A percentile compares a stretch with the other conserved stretches of the same genome.
Conservation (phyloP, 1,140 invertebrate genomes). For the Macrostomum lignano region DNA sequence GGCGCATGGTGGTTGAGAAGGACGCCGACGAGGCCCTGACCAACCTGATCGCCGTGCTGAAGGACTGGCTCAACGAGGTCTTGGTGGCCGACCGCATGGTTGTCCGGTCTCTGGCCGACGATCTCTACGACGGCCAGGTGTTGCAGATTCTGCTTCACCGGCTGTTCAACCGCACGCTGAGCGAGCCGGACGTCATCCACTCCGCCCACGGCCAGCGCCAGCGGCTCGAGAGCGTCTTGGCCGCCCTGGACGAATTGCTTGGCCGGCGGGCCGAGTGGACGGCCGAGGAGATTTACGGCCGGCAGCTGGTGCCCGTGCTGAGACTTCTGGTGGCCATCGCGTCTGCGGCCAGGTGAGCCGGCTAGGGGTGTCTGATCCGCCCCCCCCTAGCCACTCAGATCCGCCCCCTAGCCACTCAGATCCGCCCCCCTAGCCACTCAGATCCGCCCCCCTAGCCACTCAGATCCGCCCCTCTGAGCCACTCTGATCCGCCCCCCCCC, state of each 20-base stretch:
- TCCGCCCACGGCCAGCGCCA: constrained; percentile 87
- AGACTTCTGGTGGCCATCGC: constrained; percentile 70
- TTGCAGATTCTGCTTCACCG: constrained; percentile 82
- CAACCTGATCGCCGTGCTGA: constrained; percentile 35
- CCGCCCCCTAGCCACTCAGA: too few species aligned
- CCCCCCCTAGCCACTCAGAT: too few species aligned
- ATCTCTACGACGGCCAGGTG: constrained; percentile 91
- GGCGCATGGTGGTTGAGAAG: too few species aligned
- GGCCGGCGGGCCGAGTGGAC: constrained; percentile 65
- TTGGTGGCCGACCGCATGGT: constrained; percentile 82
- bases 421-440: too few species aligned
- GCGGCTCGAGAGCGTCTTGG: too few species aligned
- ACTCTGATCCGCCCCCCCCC: too few species aligned
- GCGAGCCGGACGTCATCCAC: constrained; percentile 90
- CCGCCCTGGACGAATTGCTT: too few species aligned
- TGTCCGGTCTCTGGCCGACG: constrained; percentile 78
- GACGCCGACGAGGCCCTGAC: too few species aligned
- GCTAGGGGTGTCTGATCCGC: too few species aligned
- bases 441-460: too few species aligned
- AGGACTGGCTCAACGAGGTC: constrained; percentile 94
- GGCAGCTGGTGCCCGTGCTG: constrained; percentile 75
- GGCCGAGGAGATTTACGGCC: constrained; percentile 72
- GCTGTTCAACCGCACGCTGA: constrained; percentile 55
- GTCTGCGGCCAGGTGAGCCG: too few species aligned
- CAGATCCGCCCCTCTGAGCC: too few species aligned